Evolutionary conservation across 2,113 vertebrate species (phyloP).

Genomic region (Rhinolophus sinicus): DNA sequence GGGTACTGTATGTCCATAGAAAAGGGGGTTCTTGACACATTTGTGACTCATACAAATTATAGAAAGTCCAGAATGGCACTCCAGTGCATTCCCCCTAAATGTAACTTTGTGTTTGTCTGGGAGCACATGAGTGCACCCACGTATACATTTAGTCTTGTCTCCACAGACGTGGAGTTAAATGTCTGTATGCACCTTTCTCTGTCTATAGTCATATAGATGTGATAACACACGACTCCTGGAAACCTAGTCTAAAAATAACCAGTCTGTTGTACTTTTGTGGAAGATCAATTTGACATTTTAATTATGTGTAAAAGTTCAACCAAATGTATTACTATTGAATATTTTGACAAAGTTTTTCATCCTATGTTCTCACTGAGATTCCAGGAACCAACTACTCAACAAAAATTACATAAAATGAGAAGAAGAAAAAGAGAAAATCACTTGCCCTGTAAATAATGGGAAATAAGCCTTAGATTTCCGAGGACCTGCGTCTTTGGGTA

Average conservation of each 20-base stretch:
- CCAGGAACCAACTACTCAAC: conserved; percentile 21
- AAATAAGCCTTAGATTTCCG: neutral
- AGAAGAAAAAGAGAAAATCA: neutral
- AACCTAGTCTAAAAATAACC: neutral
- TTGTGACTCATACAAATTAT: neutral
- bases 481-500: neutral
- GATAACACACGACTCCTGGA: neutral
- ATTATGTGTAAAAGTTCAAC: conserved; percentile 51
- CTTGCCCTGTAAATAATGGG: neutral
- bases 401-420: conserved; percentile 26
- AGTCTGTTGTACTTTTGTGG: neutral
- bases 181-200: no score
- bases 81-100: fast-evolving
- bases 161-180: neutral
- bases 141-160: fast-evolving
- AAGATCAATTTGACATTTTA: conserved; percentile 60
- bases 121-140: fast-evolving
- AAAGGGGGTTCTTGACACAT: neutral
- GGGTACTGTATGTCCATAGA: fast-evolving
- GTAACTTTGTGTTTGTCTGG: fast-evolving
- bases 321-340: conserved; percentile 20
- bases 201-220: fast-evolving
- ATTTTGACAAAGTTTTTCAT: conserved; percentile 62
- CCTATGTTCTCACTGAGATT: conserved; percentile 50
- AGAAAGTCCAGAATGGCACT: neutral